A percentile compares a stretch with the other conserved stretches of the same genome.
Evolutionary conservation across 2,888 invertebrate genomes (phyloP).

Genomic region (Teleiodes luculella): DNA sequence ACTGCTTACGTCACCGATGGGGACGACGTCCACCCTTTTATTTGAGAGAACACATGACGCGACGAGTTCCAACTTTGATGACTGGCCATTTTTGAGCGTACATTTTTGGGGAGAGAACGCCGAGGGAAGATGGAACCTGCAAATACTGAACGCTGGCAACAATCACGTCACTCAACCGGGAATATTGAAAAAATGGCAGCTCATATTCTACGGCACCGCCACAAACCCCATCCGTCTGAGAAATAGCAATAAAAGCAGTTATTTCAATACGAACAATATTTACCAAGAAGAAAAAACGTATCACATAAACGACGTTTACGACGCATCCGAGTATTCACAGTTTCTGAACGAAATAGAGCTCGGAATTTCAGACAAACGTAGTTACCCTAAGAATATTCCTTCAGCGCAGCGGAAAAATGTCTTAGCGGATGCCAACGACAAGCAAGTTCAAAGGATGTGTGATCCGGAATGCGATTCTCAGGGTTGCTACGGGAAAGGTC

Average conservation of each 20-base stretch:
- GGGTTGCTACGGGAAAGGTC: conserved; percentile 91
- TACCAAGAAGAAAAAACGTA: conserved; percentile 73
- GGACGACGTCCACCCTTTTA: conserved; percentile 93
- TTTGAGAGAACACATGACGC: conserved; percentile 96
- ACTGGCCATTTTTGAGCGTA: conserved; percentile 99
- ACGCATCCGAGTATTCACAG: conserved; percentile 79
- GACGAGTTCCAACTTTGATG: conserved; percentile 94
- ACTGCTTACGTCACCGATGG: conserved; percentile 93
- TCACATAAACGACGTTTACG: conserved; percentile 82
- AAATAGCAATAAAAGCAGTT: conserved; percentile 77
- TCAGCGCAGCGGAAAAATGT: conserved; percentile 79
- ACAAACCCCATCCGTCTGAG: conserved; percentile 89
- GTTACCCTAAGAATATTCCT: conserved; percentile 83
- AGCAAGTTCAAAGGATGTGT: conserved; percentile 83
- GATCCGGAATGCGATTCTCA: conserved; percentile 88
- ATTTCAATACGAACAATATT: conserved; percentile 69
- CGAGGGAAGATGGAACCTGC: conserved; percentile 91
- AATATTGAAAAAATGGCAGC: conserved; percentile 95
- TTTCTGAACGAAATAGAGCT: conserved; percentile 71
- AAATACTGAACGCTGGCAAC: conserved; percentile 86
- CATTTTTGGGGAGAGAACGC: conserved; percentile 98
- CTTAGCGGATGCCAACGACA: conserved; percentile 80
- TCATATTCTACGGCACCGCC: conserved; percentile 97
- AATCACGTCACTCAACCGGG: conserved; percentile 91
- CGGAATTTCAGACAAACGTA: conserved; percentile 80